These are phyloP conservation scores for Orchestia grillus DNA, from an alignment of 1,140 invertebrate species.

Conservation along the genomic window DNA sequence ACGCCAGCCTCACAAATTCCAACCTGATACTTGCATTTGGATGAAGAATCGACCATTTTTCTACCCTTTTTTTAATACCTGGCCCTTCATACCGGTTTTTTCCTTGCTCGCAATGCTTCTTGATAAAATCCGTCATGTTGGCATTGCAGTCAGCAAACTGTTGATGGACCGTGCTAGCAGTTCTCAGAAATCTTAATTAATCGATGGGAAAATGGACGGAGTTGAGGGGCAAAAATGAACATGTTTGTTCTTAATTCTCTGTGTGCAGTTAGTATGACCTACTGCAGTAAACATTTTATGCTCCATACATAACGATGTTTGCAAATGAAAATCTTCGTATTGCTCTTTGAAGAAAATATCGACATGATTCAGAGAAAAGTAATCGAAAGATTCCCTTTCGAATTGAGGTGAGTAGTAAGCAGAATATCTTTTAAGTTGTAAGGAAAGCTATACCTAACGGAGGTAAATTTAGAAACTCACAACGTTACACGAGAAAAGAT, in stretches of 20 bases:
- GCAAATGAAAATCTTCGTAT: not conserved
- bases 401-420: not conserved
- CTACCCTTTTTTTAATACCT: not conserved
- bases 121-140: not conserved
- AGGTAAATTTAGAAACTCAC: not conserved
- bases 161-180: not conserved
- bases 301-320: too few relatives aligned
- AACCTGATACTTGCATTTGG: not conserved
- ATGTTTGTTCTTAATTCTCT: not conserved
- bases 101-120: not conserved
- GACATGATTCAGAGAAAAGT: not conserved
- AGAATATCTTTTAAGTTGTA: not conserved
- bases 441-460: not conserved
- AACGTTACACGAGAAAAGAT: not conserved
- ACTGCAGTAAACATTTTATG: not conserved
- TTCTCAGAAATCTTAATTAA: not conserved
- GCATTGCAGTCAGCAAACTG: not conserved
- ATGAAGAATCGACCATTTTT: not conserved
- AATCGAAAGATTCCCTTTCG: not conserved
- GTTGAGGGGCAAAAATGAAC: not conserved
- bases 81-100: not conserved
- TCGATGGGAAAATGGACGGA: not conserved
- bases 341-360: not conserved
- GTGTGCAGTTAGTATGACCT: not conserved
- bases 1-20: not conserved